phyloP scores from a whole-genome alignment of 2,797 vertebrate genomes.

The Pseudochaenichthys georgianus region DNA sequence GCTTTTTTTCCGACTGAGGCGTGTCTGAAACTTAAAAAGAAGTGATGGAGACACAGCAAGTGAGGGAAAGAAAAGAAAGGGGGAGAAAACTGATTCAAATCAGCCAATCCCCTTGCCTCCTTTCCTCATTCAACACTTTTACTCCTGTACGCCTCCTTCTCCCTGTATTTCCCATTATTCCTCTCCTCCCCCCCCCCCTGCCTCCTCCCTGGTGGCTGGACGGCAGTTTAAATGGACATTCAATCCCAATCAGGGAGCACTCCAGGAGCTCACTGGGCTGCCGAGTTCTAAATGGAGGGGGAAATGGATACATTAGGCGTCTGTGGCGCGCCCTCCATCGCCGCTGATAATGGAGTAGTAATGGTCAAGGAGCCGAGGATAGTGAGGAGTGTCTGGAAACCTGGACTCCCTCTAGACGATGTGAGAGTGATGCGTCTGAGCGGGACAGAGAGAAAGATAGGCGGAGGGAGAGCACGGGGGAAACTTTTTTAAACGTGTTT shows the following conservation, averaged over 20 bases:
- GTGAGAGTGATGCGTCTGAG: conserved; percentile 71
- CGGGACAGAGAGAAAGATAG: conserved; percentile 13
- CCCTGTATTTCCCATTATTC: conserved; percentile 60
- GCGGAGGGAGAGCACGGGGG: conserved; percentile 9
- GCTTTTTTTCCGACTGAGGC: conserved; percentile 51
- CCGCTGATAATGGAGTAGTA: conserved; percentile 84
- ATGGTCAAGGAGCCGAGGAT: conserved; percentile 81
- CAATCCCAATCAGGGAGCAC: conserved; percentile 86
- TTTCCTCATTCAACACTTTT: conserved; percentile 40
- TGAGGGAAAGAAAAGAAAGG: conserved; percentile 23
- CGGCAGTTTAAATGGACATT: conserved; percentile 86
- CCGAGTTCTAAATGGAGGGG: conserved; percentile 82
- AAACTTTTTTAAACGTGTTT: conserved; percentile 45
- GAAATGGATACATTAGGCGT: conserved; percentile 87
- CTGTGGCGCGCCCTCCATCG: conserved; percentile 77
- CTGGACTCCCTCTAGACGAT: conserved; percentile 66
- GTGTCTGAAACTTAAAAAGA: conserved; percentile 58
- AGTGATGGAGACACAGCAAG: conserved; percentile 51
- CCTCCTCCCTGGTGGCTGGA: conserved; percentile 71
- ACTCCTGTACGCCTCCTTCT: conserved; percentile 46
- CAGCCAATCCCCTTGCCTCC: conserved; percentile 39
- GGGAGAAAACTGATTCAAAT: conserved; percentile 40
- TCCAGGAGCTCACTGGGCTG: conserved; percentile 78
- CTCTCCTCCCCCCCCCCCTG: conserved; percentile 29
- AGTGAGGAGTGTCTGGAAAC: conserved; percentile 76